Evolutionary conservation across 2,113 vertebrate genomes (phyloP).

Genomic region (Syngnathoides biaculeatus): DNA sequence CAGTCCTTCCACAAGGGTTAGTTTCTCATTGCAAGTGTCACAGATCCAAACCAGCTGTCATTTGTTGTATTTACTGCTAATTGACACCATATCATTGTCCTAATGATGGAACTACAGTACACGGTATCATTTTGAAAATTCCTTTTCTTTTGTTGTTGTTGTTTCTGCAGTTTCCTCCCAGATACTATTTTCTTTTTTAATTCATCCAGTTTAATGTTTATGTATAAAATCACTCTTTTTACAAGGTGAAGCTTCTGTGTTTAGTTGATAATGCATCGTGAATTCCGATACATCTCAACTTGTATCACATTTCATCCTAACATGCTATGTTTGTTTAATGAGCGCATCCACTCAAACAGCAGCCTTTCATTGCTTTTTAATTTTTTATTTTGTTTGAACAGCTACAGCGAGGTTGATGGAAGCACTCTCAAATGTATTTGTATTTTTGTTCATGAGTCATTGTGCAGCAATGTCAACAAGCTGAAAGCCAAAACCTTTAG

Average conservation of each 20-base stretch:
- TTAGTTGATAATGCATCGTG: background rate
- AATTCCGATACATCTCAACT: background rate
- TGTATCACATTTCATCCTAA: background rate
- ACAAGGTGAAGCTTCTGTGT: background rate
- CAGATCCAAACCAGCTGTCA: background rate
- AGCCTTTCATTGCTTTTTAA: background rate
- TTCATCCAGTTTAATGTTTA: background rate
- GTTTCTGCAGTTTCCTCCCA: background rate
- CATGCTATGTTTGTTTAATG: background rate
- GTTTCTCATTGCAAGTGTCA: background rate
- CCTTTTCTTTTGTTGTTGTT: background rate
- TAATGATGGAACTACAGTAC: background rate
- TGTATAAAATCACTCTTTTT: background rate
- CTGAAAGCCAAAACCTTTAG: conserved; percentile 45
- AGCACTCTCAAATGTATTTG: conserved; percentile 35
- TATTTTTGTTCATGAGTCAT: conserved; percentile 45
- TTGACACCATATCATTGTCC: background rate
- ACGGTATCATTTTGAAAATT: background rate
- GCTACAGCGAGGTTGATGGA: conserved; percentile 50
- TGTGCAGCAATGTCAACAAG: conserved; percentile 37
- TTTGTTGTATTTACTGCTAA: background rate
- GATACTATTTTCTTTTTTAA: background rate
- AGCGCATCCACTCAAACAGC: conserved; percentile 6
- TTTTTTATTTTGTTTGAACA: conserved; percentile 42
- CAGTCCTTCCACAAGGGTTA: background rate